Evolutionary conservation across 1,140 invertebrate species (phyloP).

Genomic region (Diachasma alloeum): DNA sequence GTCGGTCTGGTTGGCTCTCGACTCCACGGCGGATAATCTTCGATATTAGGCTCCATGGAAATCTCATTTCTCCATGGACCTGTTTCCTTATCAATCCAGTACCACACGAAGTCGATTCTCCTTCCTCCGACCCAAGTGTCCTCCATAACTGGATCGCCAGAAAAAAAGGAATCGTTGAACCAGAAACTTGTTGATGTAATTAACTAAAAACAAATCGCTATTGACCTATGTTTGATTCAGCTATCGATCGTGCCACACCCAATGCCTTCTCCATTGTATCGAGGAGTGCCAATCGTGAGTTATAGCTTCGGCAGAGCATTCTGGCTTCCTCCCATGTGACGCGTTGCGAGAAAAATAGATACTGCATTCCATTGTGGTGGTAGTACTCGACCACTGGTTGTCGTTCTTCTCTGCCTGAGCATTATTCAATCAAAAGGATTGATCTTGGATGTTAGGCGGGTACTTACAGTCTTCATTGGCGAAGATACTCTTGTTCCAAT

Average conservation of each 20-base stretch:
- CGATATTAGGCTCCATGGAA: conserved; percentile 31
- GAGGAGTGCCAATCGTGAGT: conserved; percentile 38
- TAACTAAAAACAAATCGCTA: neutral
- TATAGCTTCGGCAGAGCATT: conserved; percentile 38
- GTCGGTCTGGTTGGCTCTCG: conserved; percentile 35
- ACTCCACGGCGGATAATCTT: conserved; percentile 45
- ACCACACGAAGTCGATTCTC: conserved; percentile 38
- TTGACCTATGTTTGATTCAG: conserved; percentile 44
- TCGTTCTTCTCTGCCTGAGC: conserved; percentile 32
- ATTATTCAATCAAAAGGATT: neutral
- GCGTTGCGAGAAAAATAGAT: conserved; percentile 42
- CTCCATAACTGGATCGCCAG: conserved; percentile 34
- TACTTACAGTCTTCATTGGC: conserved; percentile 15
- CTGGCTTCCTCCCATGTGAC: conserved; percentile 45
- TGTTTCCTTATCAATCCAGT: conserved; percentile 36
- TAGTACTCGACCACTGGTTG: conserved; percentile 43
- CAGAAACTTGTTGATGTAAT: conserved; percentile 11
- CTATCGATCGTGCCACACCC: conserved; percentile 30
- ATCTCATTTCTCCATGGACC: conserved; percentile 30
- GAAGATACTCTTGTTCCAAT: neutral
- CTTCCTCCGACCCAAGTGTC: conserved; percentile 43
- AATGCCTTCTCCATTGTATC: conserved; percentile 41
- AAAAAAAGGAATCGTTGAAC: conserved; percentile 7
- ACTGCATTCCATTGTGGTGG: conserved; percentile 34
- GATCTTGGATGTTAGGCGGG: neutral